Evolutionary conservation across 2,888 invertebrate species (phyloP).

Genomic region (Leptinotarsa rubiginosa): DNA sequence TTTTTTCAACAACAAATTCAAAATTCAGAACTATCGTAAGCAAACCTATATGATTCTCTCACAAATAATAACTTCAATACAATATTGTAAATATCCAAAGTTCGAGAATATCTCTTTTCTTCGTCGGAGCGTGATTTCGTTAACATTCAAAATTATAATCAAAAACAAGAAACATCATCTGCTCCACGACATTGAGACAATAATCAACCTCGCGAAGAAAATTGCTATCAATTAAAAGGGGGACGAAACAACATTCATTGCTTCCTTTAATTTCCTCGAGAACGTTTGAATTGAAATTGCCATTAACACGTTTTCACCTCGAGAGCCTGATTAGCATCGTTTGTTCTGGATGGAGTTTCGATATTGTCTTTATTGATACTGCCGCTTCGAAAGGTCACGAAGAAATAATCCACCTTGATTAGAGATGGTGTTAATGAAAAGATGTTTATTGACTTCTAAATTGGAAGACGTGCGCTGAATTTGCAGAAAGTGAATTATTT

Average conservation of each 20-base stretch:
- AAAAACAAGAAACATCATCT: constrained; percentile 25
- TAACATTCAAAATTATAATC: neutral
- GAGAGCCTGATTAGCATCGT: constrained; percentile 32
- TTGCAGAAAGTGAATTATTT: neutral
- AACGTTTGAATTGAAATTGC: constrained; percentile 40
- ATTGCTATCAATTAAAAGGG: constrained; percentile 35
- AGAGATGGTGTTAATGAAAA: neutral
- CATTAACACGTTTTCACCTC: constrained; percentile 37
- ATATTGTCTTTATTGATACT: constrained; percentile 38
- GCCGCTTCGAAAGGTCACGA: constrained; percentile 12
- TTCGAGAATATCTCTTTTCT: too few species aligned
- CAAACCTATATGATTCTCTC: too few species aligned
- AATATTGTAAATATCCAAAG: too few species aligned
- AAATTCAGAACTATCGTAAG: too few species aligned
- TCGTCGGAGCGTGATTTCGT: too few species aligned
- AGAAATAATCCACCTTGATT: constrained; percentile 27
- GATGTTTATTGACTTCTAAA: neutral
- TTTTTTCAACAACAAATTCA: too few species aligned
- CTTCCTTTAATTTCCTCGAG: constrained; percentile 37
- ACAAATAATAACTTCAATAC: too few species aligned
- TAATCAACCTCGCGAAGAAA: constrained; percentile 29
- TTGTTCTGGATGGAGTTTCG: constrained; percentile 28
- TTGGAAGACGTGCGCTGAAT: neutral
- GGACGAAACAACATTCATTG: constrained; percentile 36
- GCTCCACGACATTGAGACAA: constrained; percentile 1